These are phyloP conservation scores for Sprattus sprattus DNA, from an alignment of 2,113 vertebrate species.

Conservation along the genomic window DNA sequence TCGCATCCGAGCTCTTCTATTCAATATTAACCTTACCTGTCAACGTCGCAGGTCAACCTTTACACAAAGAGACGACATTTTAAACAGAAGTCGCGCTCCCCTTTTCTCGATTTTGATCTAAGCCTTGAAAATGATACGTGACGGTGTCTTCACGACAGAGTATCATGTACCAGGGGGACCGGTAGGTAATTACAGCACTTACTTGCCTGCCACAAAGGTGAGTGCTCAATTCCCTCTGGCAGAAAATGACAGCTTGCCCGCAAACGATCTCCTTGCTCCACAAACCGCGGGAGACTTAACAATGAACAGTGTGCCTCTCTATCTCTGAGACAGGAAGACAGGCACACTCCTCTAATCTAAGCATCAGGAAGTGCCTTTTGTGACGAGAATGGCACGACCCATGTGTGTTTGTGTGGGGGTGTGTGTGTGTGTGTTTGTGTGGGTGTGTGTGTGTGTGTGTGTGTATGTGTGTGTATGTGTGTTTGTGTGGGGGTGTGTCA, in stretches of 20 bases:
- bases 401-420: background rate
- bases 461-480: too few species aligned
- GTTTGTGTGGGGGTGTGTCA: too few species aligned
- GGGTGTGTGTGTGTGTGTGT: background rate
- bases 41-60: background rate
- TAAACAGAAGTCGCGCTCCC: background rate
- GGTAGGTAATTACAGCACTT: background rate
- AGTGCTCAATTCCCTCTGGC: background rate
- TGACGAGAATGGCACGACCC: background rate
- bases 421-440: background rate
- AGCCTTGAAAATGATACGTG: background rate
- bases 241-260: background rate
- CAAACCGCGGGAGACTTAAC: background rate
- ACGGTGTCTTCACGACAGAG: background rate
- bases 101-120: background rate
- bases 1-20: background rate
- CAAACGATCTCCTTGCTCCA: background rate
- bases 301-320: background rate
- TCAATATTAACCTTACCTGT: background rate
- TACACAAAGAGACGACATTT: background rate
- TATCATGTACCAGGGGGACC: background rate
- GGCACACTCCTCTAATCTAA: slow-evolving; percentile 14
- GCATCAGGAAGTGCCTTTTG: slow-evolving; percentile 34
- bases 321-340: slow-evolving; percentile 42
- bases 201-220: background rate